Evolutionary conservation across 1,140 invertebrate species (phyloP), one percentile per base, ranked within the genome.

Genomic region (Aphelinus atriplicis): DNA sequence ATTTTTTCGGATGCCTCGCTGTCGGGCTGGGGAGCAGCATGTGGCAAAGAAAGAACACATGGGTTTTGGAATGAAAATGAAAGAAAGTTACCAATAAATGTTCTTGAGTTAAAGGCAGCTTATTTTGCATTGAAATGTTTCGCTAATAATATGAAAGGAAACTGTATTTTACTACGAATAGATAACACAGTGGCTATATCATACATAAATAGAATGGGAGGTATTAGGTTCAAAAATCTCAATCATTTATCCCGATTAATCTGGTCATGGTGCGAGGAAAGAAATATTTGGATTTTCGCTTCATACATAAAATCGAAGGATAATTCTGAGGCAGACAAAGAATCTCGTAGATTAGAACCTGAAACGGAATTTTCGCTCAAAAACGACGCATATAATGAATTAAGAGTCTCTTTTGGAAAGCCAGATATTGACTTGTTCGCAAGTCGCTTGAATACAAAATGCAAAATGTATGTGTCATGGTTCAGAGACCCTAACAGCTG

Each of bases 1-100:
- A 71, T 78, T 45, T 77, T 58, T 51, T 70, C 73, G 57, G 74
- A 79, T 63, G 75, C 76, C 0, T 79, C 77, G 0, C 55, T 46
- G 43, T 55, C 66, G 26, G 77, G 77, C 43, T 79, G 74, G 72
- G 74, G 75, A 2, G 76, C 63, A n/a, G 26, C 46, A 6, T 7
- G 65, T 43, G 72, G 64, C n/a, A 46, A 26, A 7, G 64, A 57
- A 4, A 10, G 51, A 26, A n/a, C 65, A 7, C 67, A 62, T 55
- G 78, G 75, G 46, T 66, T 70, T 70, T 75, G 78, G 74, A 62
- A 58, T 26, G 43, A 57, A 3, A 2, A 62, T 56, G 51, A 74
- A 46, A 56, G 47, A 55, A 56, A 57, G 26, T 26, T 83, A 70
- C 62, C 84, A 71, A 86, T 85, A 48, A 84, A 85, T 77, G 84